These are phyloP conservation scores for Amphibalanus amphitrite DNA, from an alignment of 1,140 invertebrate species.

Conservation along the genomic window DNA sequence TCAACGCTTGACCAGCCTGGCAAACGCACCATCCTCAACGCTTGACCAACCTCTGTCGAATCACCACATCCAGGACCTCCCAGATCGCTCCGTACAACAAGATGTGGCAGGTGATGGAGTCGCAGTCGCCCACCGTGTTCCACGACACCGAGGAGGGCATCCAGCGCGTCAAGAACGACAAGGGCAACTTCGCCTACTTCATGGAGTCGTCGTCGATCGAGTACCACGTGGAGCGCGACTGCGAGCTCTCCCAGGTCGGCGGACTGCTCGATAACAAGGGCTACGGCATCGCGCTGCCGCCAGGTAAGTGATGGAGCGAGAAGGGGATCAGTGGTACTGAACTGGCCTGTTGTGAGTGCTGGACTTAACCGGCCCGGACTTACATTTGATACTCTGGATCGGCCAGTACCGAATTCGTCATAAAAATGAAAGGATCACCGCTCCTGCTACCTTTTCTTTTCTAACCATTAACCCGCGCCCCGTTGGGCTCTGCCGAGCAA, in stretches of 20 bases:
- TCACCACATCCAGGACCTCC: slow-evolving; percentile 62
- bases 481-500: too few species aligned
- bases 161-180: slow-evolving; percentile 40
- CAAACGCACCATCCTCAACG: too few species aligned
- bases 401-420: not conserved
- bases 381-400: not conserved
- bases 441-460: too few species aligned
- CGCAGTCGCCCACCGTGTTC: slow-evolving; percentile 64
- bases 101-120: slow-evolving; percentile 88
- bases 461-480: too few species aligned
- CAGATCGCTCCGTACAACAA: slow-evolving; percentile 76
- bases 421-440: too few species aligned
- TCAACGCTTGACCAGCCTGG: too few species aligned
- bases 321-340: not conserved
- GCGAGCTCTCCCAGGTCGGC: slow-evolving; percentile 75
- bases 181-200: slow-evolving; percentile 14
- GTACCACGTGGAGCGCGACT: slow-evolving; percentile 76
- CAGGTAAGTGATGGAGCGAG: slow-evolving; percentile 37
- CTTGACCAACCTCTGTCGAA: too few species aligned
- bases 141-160: slow-evolving; percentile 69
- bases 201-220: slow-evolving; percentile 43
- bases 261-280: slow-evolving; percentile 78
- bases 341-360: not conserved
- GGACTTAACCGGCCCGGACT: too few species aligned
- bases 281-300: slow-evolving; percentile 78